Evolutionary conservation across 2,888 invertebrate genomes (phyloP).

Genomic region (Coelinius sp.): DNA sequence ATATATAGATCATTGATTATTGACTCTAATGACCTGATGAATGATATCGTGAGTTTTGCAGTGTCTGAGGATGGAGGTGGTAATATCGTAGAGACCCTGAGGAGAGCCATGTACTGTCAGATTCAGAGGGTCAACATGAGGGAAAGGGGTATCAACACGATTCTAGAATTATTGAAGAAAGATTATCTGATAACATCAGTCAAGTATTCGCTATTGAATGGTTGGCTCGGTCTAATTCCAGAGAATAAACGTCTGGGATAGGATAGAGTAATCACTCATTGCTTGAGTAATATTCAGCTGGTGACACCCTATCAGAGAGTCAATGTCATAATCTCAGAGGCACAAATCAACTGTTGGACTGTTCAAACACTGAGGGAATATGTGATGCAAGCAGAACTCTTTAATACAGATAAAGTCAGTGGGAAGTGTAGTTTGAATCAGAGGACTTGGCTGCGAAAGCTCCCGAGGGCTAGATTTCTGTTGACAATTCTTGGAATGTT

Average conservation of each 20-base stretch:
- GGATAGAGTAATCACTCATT: constrained; percentile 73
- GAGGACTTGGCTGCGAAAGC: constrained; percentile 78
- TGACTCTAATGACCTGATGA: constrained; percentile 70
- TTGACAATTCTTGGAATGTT: constrained; percentile 81
- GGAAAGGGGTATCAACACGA: constrained; percentile 85
- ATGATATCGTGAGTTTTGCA: constrained; percentile 86
- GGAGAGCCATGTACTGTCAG: constrained; percentile 92
- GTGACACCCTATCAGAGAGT: constrained; percentile 83
- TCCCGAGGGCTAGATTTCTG: constrained; percentile 80
- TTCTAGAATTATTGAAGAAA: constrained; percentile 81
- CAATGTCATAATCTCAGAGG: constrained; percentile 79
- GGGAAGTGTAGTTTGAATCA: constrained; percentile 79
- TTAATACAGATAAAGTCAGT: constrained; percentile 68
- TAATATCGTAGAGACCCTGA: constrained; percentile 81
- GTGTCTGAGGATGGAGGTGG: constrained; percentile 86
- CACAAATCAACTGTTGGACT: constrained; percentile 82
- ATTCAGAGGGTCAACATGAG: constrained; percentile 88
- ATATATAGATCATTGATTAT: constrained; percentile 53
- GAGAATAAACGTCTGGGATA: constrained; percentile 61
- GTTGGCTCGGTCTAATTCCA: constrained; percentile 79
- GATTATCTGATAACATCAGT: constrained; percentile 80
- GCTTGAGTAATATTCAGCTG: constrained; percentile 78
- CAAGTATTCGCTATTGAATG: constrained; percentile 82
- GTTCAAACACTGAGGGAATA: constrained; percentile 77
- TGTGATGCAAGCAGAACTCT: constrained; percentile 73